phyloP scores from a whole-genome alignment of 2,797 vertebrate genomes.

The Gallinago nigripennis region DNA sequence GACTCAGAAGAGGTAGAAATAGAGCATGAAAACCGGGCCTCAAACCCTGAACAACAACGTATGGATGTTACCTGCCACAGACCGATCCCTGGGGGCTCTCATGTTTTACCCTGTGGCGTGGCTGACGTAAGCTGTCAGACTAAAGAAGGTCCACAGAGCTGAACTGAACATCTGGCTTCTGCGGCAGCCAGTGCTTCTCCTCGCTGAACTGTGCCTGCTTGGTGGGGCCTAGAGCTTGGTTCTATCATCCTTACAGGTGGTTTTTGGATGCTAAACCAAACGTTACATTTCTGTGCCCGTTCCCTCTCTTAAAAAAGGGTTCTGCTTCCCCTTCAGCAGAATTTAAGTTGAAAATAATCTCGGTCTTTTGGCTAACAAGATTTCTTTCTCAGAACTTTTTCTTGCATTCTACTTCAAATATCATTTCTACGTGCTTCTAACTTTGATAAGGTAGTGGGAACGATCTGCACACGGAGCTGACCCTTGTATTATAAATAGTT shows the following conservation, averaged over 20 bases:
- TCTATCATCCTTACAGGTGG: background rate
- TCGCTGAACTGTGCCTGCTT: background rate
- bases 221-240: background rate
- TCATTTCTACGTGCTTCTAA: background rate
- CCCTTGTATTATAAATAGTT: background rate
- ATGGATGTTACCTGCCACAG: background rate
- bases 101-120: background rate
- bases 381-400: background rate
- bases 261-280: background rate
- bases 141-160: background rate
- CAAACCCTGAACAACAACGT: accelerated
- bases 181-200: background rate
- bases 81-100: background rate
- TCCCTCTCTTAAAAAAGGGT: background rate
- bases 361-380: background rate
- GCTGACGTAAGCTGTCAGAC: background rate
- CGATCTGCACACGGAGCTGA: background rate
- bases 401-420: background rate
- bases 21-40: background rate
- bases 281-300: background rate
- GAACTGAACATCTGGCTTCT: background rate
- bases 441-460: background rate
- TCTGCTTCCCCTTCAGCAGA: background rate
- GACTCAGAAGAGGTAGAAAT: background rate
- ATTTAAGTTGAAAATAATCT: background rate